Evolutionary conservation across 2,113 vertebrate genomes (phyloP), one percentile per base, ranked within the genome.

Genomic region (Sylvia atricapilla): DNA sequence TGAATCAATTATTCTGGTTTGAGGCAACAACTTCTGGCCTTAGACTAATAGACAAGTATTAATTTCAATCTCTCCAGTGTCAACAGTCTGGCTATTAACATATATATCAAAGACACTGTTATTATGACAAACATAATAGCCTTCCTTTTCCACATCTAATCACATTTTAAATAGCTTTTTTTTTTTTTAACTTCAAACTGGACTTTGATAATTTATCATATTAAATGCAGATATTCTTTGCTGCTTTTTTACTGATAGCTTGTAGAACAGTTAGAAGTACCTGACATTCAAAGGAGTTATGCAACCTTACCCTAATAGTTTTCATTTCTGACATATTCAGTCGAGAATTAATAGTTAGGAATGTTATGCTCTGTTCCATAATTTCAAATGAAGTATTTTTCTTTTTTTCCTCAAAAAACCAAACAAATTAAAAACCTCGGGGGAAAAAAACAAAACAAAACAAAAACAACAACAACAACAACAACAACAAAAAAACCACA

Each of bases 1-100:
- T 84, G 70, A 97, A 98, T 97, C 96, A 97, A 97, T 98, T 96
- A 72, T 91, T 98, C 95, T 97, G 94, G 96, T 98, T 97, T 96
- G 78, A 97, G 96, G 97, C 96, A 96, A 96, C 86, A 96, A 66
- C 80, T 95, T 91, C 83, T 95, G 94, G 89, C 83, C 94, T 94
- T 86, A 33, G 75, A 92, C 93, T 97, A 96, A 96, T 39, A 97
- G 91, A 95, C 84, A 92, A 96, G 35, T 94, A 98, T 96, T 97
- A 95, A 97, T 97, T 97, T 97, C 95, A 94, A 95, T 68, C 86
- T 97, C 75, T 89, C 63, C 33, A 89, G 52, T 87, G 94, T 96
- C 89, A 95, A 97, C 92, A 97, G 82, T 77, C 94, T 88, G 92
- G 67, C 76, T 79, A 97, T 95, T 95, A 97, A 90, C 75, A 96